Conservation (phyloP, 2,888 invertebrate species). For the Hirtodrosophila confusa region DNA sequence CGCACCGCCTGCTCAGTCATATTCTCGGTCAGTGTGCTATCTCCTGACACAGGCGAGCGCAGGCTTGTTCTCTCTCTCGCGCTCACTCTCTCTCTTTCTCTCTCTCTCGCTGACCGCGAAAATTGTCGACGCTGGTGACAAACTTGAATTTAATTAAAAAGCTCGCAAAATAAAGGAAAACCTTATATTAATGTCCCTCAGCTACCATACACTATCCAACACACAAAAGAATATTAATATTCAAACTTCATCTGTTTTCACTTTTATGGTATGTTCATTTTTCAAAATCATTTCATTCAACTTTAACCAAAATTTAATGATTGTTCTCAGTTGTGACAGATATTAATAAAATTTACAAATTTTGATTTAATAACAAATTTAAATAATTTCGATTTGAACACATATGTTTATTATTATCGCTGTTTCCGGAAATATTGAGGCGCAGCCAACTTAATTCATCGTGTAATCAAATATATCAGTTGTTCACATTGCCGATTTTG, state of each 20-base stretch:
- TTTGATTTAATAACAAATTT: too few species aligned
- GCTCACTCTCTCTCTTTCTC: slow-evolving; percentile 19
- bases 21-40: slow-evolving; percentile 40
- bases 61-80: slow-evolving; percentile 28
- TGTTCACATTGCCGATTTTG: too few species aligned
- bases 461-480: too few species aligned
- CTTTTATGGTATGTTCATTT: background rate
- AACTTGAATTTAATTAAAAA: slow-evolving; percentile 73
- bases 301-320: too few species aligned
- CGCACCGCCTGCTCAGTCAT: slow-evolving; percentile 26
- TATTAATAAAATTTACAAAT: too few species aligned
- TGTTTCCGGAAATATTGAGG: too few species aligned
- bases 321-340: too few species aligned
- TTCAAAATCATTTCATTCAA: background rate
- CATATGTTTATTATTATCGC: too few species aligned
- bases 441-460: too few species aligned
- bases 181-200: background rate
- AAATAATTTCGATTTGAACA: too few species aligned
- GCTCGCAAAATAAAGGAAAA: slow-evolving; percentile 40
- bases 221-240: background rate
- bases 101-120: slow-evolving; percentile 68
- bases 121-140: slow-evolving; percentile 67
- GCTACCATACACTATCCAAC: slow-evolving; percentile 30
- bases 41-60: slow-evolving; percentile 40
- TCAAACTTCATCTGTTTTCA: background rate